Conservation (phyloP, 2,113 vertebrate species). For the Oceanodroma tethys region DNA sequence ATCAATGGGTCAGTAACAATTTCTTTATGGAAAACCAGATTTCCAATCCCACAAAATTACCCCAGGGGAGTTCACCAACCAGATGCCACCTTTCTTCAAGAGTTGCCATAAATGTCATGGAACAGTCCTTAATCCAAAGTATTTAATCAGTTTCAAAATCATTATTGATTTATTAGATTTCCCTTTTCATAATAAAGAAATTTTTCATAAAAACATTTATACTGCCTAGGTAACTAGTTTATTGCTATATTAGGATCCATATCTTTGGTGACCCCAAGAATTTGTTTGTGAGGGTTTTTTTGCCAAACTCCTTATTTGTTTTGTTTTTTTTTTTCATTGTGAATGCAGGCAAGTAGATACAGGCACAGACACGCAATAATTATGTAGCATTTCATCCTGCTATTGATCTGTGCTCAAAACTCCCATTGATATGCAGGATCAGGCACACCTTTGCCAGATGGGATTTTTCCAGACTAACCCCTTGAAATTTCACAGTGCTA, state of each 20-base stretch:
- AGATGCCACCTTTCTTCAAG: not conserved
- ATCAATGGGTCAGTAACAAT: not conserved
- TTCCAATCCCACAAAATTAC: not conserved
- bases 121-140: not conserved
- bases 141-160: slow-evolving; percentile 2
- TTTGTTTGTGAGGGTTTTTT: not conserved
- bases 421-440: slow-evolving; percentile 19
- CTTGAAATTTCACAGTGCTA: not conserved
- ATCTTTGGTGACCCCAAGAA: not conserved
- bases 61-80: not conserved
- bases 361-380: not conserved
- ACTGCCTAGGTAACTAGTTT: not conserved
- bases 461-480: not conserved
- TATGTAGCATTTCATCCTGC: not conserved
- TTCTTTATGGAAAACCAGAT: slow-evolving; percentile 10
- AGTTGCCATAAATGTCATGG: not conserved
- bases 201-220: not conserved
- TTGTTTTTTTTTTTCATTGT: not conserved
- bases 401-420: slow-evolving; percentile 23
- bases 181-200: not conserved
- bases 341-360: not conserved
- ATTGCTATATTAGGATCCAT: not conserved
- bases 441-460: not conserved
- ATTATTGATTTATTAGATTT: not conserved
- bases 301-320: not conserved